Conservation (phyloP, 2,888 invertebrate species). For the Malthinus flaveolus region DNA sequence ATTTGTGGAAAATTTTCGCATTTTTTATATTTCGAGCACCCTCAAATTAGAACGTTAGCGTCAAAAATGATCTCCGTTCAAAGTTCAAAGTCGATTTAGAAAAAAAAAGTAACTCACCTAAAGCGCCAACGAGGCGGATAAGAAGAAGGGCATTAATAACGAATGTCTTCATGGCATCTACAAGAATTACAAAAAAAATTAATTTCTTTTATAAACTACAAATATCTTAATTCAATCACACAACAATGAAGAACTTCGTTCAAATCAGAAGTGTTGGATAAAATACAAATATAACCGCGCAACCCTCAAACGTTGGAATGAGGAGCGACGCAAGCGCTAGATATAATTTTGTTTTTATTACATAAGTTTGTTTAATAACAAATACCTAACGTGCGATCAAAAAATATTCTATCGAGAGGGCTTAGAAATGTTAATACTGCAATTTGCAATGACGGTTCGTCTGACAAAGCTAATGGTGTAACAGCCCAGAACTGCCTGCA, state of each 20-base stretch:
- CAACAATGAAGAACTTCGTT: conserved; percentile 13
- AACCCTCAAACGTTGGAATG: conserved; percentile 7
- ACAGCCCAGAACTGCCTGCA: no score
- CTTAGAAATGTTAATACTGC: no score
- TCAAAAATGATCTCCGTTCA: background rate
- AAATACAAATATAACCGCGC: conserved; percentile 22
- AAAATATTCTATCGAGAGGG: no score
- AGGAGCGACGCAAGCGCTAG: conserved; percentile 11
- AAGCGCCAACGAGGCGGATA: background rate
- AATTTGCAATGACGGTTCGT: no score
- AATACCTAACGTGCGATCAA: no score
- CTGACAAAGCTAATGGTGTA: no score
- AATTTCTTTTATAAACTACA: background rate
- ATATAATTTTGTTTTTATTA: background rate
- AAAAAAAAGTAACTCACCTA: background rate
- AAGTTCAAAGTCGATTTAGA: background rate
- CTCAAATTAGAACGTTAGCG: no score
- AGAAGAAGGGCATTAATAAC: background rate
- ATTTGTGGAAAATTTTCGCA: background rate
- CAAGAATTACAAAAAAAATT: background rate
- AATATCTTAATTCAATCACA: background rate
- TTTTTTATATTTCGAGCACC: no score
- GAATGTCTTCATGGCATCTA: conserved; percentile 1
- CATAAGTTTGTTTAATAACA: background rate
- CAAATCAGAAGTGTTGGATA: conserved; percentile 16